Base-by-base conservation (phyloP, 2,113 vertebrate species). In the Gadus macrocephalus region DNA sequence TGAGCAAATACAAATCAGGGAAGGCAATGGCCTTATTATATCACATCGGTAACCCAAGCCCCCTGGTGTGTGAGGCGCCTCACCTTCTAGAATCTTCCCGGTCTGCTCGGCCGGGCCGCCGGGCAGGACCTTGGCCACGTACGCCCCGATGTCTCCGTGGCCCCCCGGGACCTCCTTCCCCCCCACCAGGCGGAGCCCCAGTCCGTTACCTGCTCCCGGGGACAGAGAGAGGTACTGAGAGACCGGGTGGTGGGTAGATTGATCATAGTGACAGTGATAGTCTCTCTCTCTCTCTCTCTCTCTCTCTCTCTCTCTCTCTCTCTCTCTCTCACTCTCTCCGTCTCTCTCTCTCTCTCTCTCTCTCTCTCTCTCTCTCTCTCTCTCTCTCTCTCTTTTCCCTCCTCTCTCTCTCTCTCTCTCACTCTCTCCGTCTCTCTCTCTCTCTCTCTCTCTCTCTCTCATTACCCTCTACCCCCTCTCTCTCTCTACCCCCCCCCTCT, bases 81-180 rank as follows among this genome's bases (percentile, higher is more conserved):
- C 92, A 99, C 97, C 97, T 94, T 99, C 97, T 16, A 93, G 82
- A 59, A 99, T 92, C 86, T 95, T 98, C 70, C 96, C 96, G 0
- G 95, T 95, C 75, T 98, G 96, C 80, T 99, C 97, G 27, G 96
- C 96, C 53, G 91, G 93, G 84, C 97, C 96, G 1, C 97, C 97
- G 2, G 97, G 96, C 71, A 98, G 88, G 72, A 99, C 93, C 89
- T 97, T 98, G 85, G 96, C 96, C 83, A 99, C 93, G 53, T 99
- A 99, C 5, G 97, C 97, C 85, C 97, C 97, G 56, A 94, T 98
- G 83, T 98, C 95, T 81, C 95, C 95, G 17, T 88, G 88, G 80
- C 90, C 92, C 76, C 94, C 94, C 59, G 96, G 96, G 75, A 99
- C 95, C 80, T 98, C 97, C 88, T 99, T 99, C 56, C 97, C 97